Evolutionary conservation across 2,797 vertebrate species (phyloP).

Genomic region (Chelon labrosus): DNA sequence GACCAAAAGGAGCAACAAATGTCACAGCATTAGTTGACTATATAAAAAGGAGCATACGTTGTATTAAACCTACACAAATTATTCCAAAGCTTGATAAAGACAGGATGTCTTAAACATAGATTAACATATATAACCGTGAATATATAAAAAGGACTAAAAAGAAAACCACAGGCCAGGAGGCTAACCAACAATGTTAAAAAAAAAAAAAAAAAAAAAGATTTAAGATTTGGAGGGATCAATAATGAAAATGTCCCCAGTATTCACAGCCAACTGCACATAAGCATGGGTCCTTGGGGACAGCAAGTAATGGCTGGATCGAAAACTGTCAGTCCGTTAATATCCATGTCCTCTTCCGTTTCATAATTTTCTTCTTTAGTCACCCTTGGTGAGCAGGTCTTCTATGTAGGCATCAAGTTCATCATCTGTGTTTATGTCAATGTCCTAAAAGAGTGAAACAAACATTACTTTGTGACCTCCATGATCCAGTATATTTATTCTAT

Average conservation of each 20-base stretch:
- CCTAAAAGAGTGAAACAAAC: slow-evolving; percentile 81
- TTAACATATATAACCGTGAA: slow-evolving; percentile 63
- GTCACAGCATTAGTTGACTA: slow-evolving; percentile 38
- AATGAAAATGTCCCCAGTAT: slow-evolving; percentile 40
- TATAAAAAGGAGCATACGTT: slow-evolving; percentile 40
- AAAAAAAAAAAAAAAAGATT: slow-evolving; percentile 16
- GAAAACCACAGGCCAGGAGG: slow-evolving; percentile 53
- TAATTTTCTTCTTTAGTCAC: slow-evolving; percentile 86
- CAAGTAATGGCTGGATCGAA: slow-evolving; percentile 30
- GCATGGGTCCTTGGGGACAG: slow-evolving; percentile 24
- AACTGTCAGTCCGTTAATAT: slow-evolving; percentile 41
- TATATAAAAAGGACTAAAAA: slow-evolving; percentile 76
- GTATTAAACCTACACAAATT: slow-evolving; percentile 57
- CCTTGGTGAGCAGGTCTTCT: slow-evolving; percentile 97
- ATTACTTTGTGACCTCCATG: background rate
- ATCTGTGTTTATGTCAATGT: slow-evolving; percentile 99
- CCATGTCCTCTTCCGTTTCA: slow-evolving; percentile 23
- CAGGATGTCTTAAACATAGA: slow-evolving; percentile 58
- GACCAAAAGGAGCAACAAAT: slow-evolving; percentile 45
- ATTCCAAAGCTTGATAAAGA: slow-evolving; percentile 41
- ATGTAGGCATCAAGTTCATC: slow-evolving; percentile 99
- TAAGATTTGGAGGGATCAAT: slow-evolving; percentile 35
- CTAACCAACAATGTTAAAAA: slow-evolving; percentile 36
- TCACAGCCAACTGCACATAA: slow-evolving; percentile 35
- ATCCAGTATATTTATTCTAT: background rate